Evolutionary conservation across 2,888 invertebrate genomes (phyloP).

Genomic region (Phengaris alcon): DNA sequence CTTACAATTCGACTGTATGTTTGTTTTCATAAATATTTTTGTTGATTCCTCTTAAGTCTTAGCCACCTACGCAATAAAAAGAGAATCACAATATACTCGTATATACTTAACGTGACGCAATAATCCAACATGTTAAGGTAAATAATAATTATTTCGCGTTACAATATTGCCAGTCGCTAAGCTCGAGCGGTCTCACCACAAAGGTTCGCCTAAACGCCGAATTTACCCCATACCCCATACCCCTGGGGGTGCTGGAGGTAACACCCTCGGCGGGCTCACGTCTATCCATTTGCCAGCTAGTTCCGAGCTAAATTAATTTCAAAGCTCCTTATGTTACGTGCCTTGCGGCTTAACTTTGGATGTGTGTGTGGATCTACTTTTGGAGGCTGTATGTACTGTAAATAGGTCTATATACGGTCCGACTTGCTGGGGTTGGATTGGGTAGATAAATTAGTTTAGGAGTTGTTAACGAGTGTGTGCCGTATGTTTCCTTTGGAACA

Average conservation of each 20-base stretch:
- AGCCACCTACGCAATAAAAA: not conserved
- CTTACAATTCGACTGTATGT: too few relatives aligned
- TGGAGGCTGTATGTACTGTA: slow-evolving; percentile 61
- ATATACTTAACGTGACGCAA: slow-evolving; percentile 28
- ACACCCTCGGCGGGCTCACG: slow-evolving; percentile 67
- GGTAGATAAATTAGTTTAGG: slow-evolving; percentile 69
- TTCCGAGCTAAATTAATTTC: slow-evolving; percentile 80
- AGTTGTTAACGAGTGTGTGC: slow-evolving; percentile 46
- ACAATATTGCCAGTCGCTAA: slow-evolving; percentile 63
- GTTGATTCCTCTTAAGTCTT: not conserved
- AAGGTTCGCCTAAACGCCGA: slow-evolving; percentile 76
- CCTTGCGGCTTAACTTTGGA: slow-evolving; percentile 73
- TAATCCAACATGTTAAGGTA: slow-evolving; percentile 26
- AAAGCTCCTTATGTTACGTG: slow-evolving; percentile 80
- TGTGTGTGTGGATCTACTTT: slow-evolving; percentile 72
- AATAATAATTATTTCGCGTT: slow-evolving; percentile 40
- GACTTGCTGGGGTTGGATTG: slow-evolving; percentile 73
- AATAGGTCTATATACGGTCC: slow-evolving; percentile 64
- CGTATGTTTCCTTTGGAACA: not conserved
- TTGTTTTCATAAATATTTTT: too few relatives aligned
- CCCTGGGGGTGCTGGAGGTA: slow-evolving; percentile 43
- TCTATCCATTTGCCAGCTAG: slow-evolving; percentile 81
- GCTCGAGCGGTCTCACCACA: slow-evolving; percentile 68
- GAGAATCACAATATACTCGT: not conserved
- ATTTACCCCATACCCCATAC: slow-evolving; percentile 59